Base-by-base conservation (phyloP, 2,888 invertebrate species). In the Dysmachus trigonus region DNA sequence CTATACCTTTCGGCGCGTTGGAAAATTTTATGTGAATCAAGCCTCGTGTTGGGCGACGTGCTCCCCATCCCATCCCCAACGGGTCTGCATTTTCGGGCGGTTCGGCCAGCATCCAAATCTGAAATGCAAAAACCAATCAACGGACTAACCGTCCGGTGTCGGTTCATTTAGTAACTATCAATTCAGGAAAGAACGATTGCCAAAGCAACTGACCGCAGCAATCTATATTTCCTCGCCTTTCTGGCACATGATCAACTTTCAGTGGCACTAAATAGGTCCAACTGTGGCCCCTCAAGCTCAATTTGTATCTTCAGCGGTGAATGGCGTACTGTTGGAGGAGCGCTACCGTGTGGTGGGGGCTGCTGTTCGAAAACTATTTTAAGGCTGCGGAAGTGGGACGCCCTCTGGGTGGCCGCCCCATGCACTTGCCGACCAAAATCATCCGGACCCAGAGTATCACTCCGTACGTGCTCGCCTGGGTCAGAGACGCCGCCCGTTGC, bases 61-160 rank as follows among this genome's bases (percentile, higher is more conserved):
- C 38, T 30, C 71, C n/a, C n/a, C n/a, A n/a, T n/a, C n/a, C 71
- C 71, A 47, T 15, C 38, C 38, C 38, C 38, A 38, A 2, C 3
- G 38, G 38, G 1, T 38, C 10, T 10, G 5, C 47, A 47, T n/a
- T n/a, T 47, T 47, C 1, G n/a, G n/a, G 5, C 47, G 3, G 38
- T 13, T 18, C 22, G 18, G 13, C 0, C 38, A 41, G 13, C 38
- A 27, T 22, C 38, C 33, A 35, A 30, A 82, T 82, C 82, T 71
- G 62, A 82, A 71, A 82, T 82, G 82, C 82, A 82, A 71, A 71
- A 82, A 82, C 82, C 82, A 82, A 82, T 82, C 82, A 82, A 82
- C 82, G 33, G 31, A 31, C 30, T 53, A n/a, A 51, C 30, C 79
- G 51, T 15, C 10, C 71, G 38, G 35, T 82, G 82, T 82, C 82